Percentiles rank a stretch among this genome's conserved stretches.
These are phyloP conservation scores for Helobdella robusta DNA, from an alignment of 2,888 invertebrate genomes.

Conservation along the genomic window DNA sequence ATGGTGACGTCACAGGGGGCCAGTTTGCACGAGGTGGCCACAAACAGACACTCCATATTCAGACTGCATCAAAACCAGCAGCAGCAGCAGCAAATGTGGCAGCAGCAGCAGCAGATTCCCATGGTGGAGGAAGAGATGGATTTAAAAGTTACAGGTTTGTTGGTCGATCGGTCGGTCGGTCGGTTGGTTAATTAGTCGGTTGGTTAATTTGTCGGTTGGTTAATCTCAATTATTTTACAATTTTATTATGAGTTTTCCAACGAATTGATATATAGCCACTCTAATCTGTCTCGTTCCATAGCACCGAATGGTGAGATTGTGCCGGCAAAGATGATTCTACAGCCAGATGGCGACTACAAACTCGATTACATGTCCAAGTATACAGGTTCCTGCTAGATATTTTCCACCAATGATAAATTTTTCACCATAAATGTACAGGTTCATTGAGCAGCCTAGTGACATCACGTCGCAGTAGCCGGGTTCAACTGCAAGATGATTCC, in stretches of 20 bases:
- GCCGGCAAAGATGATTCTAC: slow-evolving; percentile 85
- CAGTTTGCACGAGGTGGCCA: slow-evolving; percentile 50
- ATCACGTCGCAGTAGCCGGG: too few species aligned
- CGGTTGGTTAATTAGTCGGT: too few species aligned
- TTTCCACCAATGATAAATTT: not conserved
- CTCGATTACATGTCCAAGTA: slow-evolving; percentile 65
- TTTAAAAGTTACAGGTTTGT: slow-evolving; percentile 55
- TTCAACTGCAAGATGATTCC: too few species aligned
- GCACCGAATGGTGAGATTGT: slow-evolving; percentile 56
- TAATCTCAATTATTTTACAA: not conserved
- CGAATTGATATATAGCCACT: too few species aligned
- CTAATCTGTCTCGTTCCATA: too few species aligned
- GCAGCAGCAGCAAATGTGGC: not conserved
- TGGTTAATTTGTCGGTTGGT: too few species aligned
- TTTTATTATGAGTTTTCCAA: too few species aligned
- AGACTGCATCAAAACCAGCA: slow-evolving; percentile 12
- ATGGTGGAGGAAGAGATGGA: slow-evolving; percentile 51
- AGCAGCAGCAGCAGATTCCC: slow-evolving; percentile 39
- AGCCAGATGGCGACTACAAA: slow-evolving; percentile 79
- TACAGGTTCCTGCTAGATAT: slow-evolving; percentile 40
- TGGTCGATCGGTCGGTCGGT: too few species aligned
- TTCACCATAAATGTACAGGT: not conserved
- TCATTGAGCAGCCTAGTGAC: too few species aligned
- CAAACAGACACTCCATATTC: slow-evolving; percentile 50
- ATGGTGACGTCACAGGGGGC: slow-evolving; percentile 42